phyloP scores from a whole-genome alignment of 1,140 invertebrate genomes.

The Scaptomyza graminum region DNA sequence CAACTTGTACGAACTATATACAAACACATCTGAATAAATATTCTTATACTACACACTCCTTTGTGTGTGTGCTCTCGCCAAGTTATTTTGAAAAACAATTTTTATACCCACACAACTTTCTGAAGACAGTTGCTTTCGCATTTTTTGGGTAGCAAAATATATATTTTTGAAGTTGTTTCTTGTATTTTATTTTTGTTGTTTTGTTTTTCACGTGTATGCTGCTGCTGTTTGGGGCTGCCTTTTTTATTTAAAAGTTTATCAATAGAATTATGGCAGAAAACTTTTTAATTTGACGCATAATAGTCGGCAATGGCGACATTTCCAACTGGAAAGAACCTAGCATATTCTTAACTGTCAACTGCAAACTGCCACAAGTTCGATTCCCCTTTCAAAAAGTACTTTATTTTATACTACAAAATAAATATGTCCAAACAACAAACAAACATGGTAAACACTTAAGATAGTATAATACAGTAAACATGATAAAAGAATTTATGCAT shows the following conservation, averaged over 20 bases:
- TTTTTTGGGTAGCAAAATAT: constrained; percentile 11
- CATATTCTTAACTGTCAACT: neutral
- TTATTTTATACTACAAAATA: constrained; percentile 51
- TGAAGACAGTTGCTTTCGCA: constrained; percentile 2
- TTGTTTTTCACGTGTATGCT: constrained; percentile 2
- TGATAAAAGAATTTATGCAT: neutral
- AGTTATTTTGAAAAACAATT: constrained; percentile 47
- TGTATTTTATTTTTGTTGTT: neutral
- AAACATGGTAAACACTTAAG: constrained; percentile 7
- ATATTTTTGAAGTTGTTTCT: neutral
- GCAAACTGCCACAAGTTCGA: neutral
- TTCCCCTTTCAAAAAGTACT: constrained; percentile 14
- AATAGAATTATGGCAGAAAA: constrained; percentile 81
- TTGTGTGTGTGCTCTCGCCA: constrained; percentile 14
- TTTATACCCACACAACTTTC: constrained; percentile 45
- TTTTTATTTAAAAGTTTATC: constrained; percentile 71
- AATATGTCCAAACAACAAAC: constrained; percentile 32
- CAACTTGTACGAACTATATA: neutral
- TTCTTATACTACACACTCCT: neutral
- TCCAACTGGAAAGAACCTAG: constrained; percentile 31
- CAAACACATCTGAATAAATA: constrained; percentile 2
- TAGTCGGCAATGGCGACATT: constrained; percentile 43
- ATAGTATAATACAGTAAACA: neutral
- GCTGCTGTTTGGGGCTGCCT: neutral
- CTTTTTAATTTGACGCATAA: constrained; percentile 82